A percentile compares a stretch with the other conserved stretches of the same genome.
Evolutionary conservation across 2,113 vertebrate genomes (phyloP).

Genomic region (Piprites chloris): DNA sequence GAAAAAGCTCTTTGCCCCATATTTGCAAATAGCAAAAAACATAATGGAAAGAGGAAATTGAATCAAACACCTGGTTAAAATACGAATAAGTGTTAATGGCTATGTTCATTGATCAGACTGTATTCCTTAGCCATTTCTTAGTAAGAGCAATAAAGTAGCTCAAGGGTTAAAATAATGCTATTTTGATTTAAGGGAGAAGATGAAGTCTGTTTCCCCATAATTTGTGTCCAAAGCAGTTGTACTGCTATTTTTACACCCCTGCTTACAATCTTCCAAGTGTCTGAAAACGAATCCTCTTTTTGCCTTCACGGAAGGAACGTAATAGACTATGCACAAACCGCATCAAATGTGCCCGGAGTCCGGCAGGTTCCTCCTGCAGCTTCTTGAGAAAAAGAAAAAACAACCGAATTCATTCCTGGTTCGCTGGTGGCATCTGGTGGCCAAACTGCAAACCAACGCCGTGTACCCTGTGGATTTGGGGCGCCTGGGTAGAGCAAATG

Average conservation of each 20-base stretch:
- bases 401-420: background rate
- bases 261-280: background rate
- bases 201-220: accelerated
- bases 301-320: background rate
- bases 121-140: background rate
- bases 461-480: accelerated
- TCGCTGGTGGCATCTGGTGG: background rate
- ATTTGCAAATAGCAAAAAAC: background rate
- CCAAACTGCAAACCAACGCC: background rate
- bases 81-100: background rate
- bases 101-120: background rate
- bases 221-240: background rate
- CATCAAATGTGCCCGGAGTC: background rate
- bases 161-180: background rate
- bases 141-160: background rate
- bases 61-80: background rate
- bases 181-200: background rate
- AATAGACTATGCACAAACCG: background rate
- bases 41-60: background rate
- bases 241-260: background rate
- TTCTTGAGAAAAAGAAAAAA: no score
- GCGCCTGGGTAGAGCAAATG: accelerated
- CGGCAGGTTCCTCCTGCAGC: accelerated
- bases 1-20: accelerated
- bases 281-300: background rate